Evolutionary conservation across 2,113 vertebrate genomes (phyloP).

Genomic region (Beaufortia kweichowensis): DNA sequence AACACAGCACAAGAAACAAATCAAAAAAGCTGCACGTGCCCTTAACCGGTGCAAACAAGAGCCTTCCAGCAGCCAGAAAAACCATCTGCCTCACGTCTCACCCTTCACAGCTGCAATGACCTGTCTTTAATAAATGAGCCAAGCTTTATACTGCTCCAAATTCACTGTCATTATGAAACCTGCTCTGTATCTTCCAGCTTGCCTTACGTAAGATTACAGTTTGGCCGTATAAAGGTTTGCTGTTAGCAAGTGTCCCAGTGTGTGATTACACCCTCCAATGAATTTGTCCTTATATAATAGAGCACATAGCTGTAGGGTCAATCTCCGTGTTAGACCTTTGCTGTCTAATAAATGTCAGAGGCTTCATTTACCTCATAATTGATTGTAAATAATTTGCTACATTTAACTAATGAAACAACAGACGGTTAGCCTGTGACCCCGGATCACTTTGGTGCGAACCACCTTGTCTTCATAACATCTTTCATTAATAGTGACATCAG

Average conservation of each 20-base stretch:
- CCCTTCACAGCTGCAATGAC: conserved; percentile 31
- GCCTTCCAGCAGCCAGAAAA: conserved; percentile 20
- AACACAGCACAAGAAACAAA: neutral
- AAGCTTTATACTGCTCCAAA: conserved; percentile 16
- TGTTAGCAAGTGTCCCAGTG: conserved; percentile 33
- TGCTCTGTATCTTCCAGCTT: conserved; percentile 2
- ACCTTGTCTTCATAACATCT: conserved; percentile 25
- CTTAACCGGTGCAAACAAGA: conserved; percentile 16
- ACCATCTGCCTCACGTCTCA: conserved; percentile 21
- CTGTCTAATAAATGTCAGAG: conserved; percentile 33
- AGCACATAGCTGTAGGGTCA: conserved; percentile 30
- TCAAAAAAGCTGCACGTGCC: conserved; percentile 49
- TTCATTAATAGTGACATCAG: conserved; percentile 37
- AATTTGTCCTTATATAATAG: conserved; percentile 32
- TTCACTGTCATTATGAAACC: conserved; percentile 25
- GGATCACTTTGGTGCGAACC: conserved; percentile 8
- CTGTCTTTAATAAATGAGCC: conserved; percentile 40
- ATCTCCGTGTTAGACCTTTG: conserved; percentile 28
- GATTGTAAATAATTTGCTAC: conserved; percentile 20
- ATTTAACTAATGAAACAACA: conserved; percentile 18
- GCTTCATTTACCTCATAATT: conserved; percentile 39
- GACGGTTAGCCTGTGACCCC: neutral
- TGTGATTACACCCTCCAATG: conserved; percentile 39
- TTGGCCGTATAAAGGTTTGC: conserved; percentile 26
- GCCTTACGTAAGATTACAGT: conserved; percentile 43